phyloP scores from a whole-genome alignment of 2,888 invertebrate genomes.

The Timema podura region DNA sequence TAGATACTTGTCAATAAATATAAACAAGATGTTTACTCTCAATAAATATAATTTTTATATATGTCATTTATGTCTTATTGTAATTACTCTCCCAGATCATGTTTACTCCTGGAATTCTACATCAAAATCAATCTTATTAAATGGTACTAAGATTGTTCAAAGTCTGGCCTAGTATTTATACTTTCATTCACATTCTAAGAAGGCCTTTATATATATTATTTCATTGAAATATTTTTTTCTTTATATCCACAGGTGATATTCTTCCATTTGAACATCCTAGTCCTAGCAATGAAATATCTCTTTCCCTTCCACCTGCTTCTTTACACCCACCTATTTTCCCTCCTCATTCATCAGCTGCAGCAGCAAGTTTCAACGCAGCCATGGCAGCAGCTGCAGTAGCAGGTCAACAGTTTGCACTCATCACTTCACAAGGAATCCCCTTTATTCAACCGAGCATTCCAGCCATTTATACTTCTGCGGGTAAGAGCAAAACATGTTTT shows the following conservation, averaged over 20 bases:
- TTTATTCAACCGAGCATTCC: constrained; percentile 50
- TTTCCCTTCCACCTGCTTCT: constrained; percentile 18
- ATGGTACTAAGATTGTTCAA: not conserved
- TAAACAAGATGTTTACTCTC: no score
- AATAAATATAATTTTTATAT: no score
- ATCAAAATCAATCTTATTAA: constrained; percentile 1
- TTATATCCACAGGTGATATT: constrained; percentile 22
- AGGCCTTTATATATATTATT: not conserved
- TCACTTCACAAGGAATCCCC: constrained; percentile 49
- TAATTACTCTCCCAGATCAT: no score
- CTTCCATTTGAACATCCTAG: constrained; percentile 20
- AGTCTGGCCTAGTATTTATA: no score
- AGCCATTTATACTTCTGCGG: constrained; percentile 41
- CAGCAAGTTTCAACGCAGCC: constrained; percentile 43
- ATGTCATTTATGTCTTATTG: no score
- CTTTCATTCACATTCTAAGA: no score
- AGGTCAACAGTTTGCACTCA: constrained; percentile 48
- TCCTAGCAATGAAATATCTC: constrained; percentile 19
- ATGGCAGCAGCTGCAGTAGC: constrained; percentile 45
- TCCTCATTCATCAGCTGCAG: constrained; percentile 40
- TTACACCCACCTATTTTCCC: constrained; percentile 31
- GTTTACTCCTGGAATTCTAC: not conserved
- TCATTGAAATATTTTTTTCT: constrained; percentile 3
- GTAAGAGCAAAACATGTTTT: constrained; percentile 25
- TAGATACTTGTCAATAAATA: no score